Evolutionary conservation across 2,797 vertebrate species (phyloP).

Genomic region (Diplodus sargus): DNA sequence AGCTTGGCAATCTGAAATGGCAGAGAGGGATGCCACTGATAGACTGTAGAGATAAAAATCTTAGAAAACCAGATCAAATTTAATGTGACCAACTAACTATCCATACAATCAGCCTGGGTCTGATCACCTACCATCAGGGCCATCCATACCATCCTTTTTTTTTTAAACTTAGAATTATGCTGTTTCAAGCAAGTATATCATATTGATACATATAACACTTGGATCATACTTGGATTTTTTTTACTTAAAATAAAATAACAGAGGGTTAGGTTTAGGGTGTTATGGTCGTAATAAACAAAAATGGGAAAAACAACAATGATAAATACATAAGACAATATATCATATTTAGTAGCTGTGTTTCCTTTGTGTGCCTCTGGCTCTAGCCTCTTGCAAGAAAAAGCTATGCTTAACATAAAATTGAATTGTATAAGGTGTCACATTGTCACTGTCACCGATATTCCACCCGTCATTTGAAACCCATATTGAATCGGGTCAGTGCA

Average conservation of each 20-base stretch:
- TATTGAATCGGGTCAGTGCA: constrained; percentile 31
- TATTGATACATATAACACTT: background rate
- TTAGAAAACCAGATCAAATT: background rate
- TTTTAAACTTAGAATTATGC: background rate
- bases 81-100: background rate
- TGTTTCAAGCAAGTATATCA: background rate
- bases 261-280: too few species aligned
- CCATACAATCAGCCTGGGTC: background rate
- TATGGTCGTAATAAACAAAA: background rate
- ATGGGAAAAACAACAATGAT: background rate
- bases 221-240: background rate
- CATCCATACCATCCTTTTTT: background rate
- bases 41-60: too few species aligned
- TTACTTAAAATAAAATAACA: background rate
- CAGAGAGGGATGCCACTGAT: background rate
- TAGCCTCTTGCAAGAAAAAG: constrained; percentile 35
- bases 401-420: constrained; percentile 34
- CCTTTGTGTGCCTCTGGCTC: constrained; percentile 23
- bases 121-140: background rate
- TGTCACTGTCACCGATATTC: constrained; percentile 31
- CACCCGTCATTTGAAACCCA: constrained; percentile 33
- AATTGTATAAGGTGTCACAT: constrained; percentile 26
- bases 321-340: too few species aligned
- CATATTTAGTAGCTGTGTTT: background rate
- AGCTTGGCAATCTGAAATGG: background rate